Conservation (phyloP, 2,888 invertebrate species). For the Sepiola atlantica region DNA sequence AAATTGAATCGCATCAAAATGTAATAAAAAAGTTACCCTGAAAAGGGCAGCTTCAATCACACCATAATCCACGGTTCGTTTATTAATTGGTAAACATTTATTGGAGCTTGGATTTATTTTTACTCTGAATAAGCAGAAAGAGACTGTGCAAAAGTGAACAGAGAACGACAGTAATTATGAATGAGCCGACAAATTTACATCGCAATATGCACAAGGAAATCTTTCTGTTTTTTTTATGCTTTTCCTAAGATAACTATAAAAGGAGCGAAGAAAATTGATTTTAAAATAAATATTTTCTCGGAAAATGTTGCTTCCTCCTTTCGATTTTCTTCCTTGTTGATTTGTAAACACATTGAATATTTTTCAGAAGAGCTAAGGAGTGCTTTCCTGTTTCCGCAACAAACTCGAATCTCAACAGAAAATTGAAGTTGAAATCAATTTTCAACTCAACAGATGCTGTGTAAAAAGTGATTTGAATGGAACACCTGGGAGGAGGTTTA, state of each 20-base stretch:
- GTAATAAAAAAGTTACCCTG: too few species aligned
- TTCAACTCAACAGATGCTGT: not conserved
- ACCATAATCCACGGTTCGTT: not conserved
- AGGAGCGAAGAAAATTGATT: not conserved
- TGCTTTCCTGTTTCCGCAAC: not conserved
- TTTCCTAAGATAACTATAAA: not conserved
- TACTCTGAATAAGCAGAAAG: not conserved
- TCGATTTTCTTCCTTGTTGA: not conserved
- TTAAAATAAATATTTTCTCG: not conserved
- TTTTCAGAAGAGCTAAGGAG: not conserved
- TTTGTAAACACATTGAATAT: not conserved
- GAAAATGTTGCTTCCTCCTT: not conserved
- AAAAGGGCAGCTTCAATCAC: too few species aligned
- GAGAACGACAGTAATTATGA: not conserved
- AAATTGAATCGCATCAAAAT: too few species aligned
- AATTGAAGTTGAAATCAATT: not conserved
- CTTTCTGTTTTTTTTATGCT: not conserved
- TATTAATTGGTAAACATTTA: not conserved
- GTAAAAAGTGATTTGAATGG: not conserved
- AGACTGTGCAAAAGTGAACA: not conserved
- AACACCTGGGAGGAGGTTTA: not conserved
- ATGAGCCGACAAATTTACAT: not conserved
- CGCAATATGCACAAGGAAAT: not conserved
- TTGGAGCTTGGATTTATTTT: not conserved
- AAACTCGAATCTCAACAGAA: not conserved